A percentile compares a stretch with the other conserved stretches of the same genome.
Evolutionary conservation across 2,113 vertebrate species (phyloP).

Genomic region (Ictalurus furcatus): DNA sequence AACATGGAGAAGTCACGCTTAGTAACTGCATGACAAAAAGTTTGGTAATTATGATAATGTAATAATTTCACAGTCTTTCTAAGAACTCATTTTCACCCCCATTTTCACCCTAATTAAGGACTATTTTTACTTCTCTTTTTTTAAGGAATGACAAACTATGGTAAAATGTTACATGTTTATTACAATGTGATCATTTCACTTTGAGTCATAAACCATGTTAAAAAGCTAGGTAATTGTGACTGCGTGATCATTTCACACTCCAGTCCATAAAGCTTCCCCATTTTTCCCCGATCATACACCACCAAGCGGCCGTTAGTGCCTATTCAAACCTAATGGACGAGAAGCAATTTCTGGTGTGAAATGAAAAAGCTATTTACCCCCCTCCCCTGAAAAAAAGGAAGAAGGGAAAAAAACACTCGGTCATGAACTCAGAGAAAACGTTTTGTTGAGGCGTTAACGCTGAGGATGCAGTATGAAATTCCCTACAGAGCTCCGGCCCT

Average conservation of each 20-base stretch:
- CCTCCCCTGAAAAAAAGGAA: neutral
- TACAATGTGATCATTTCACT: neutral
- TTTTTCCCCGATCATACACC: neutral
- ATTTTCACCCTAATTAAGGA: neutral
- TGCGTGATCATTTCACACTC: neutral
- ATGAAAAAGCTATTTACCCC: slow-evolving; percentile 18
- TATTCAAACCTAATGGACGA: slow-evolving; percentile 13
- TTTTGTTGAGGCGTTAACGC: slow-evolving; percentile 7
- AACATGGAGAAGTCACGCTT: neutral
- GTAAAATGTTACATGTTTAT: neutral
- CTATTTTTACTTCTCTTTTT: neutral
- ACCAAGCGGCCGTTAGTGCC: neutral
- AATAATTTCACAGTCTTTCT: neutral
- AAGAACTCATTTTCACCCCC: neutral
- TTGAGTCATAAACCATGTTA: neutral
- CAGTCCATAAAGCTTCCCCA: neutral
- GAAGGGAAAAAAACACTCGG: neutral
- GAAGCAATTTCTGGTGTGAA: slow-evolving; percentile 28
- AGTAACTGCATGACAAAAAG: neutral
- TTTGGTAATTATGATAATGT: neutral
- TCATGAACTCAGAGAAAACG: slow-evolving; percentile 27
- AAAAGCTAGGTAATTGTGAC: neutral
- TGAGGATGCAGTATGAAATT: slow-evolving; percentile 41
- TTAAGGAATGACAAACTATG: neutral
- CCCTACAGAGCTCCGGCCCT: neutral